phyloP scores from a whole-genome alignment of 2,113 vertebrate genomes.

The Campylomormyrus tamandua region DNA sequence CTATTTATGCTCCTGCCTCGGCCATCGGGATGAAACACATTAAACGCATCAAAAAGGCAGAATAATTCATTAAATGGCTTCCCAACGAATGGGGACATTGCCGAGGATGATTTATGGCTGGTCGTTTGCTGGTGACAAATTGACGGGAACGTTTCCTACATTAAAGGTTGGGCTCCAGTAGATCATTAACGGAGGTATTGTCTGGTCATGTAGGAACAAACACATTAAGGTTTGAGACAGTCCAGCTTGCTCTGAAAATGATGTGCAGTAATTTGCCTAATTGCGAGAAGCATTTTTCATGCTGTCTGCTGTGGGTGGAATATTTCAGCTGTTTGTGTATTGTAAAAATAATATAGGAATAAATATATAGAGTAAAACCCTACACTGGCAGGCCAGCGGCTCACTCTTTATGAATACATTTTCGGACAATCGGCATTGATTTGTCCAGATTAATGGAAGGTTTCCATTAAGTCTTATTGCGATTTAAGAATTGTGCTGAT shows the following conservation, averaged over 20 bases:
- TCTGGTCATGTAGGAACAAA: conserved; percentile 5
- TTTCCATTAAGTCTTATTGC: background rate
- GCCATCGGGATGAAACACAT: background rate
- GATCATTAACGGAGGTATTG: background rate
- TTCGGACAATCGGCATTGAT: background rate
- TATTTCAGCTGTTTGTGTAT: background rate
- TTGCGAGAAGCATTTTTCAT: conserved; percentile 33
- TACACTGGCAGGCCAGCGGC: background rate
- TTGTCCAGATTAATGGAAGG: background rate
- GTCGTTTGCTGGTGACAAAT: background rate
- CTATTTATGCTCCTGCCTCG: background rate
- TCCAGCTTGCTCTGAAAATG: conserved; percentile 39
- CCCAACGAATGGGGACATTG: conserved; percentile 15
- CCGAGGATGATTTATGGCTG: conserved; percentile 34
- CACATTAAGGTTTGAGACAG: conserved; percentile 27
- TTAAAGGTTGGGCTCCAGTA: background rate
- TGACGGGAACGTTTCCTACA: background rate
- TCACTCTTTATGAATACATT: background rate
- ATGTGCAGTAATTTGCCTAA: conserved; percentile 36
- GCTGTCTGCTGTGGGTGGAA: background rate
- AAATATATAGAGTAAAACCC: background rate
- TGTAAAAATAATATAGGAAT: background rate
- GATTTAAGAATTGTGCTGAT: background rate
- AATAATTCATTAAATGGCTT: background rate
- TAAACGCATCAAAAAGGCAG: conserved; percentile 7